Percentiles rank a stretch among this genome's conserved stretches.
Evolutionary conservation across 2,113 vertebrate species (phyloP).

Genomic region (Corythaeola cristata): DNA sequence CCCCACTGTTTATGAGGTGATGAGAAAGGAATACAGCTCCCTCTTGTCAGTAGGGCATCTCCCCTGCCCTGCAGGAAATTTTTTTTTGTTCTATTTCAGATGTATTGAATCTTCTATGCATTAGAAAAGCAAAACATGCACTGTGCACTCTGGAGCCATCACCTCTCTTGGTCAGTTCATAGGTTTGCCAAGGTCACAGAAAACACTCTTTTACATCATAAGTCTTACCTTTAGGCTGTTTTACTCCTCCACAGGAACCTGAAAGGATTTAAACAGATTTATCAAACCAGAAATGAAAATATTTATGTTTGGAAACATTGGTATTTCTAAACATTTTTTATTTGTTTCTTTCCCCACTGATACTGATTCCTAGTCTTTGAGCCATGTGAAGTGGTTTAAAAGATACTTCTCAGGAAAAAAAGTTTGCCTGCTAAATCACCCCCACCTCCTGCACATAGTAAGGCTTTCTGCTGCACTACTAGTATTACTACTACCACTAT

Average conservation of each 20-base stretch:
- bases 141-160: neutral
- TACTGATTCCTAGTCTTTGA: neutral
- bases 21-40: conserved; percentile 61
- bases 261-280: conserved; percentile 33
- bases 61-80: neutral
- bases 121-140: neutral
- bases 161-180: neutral
- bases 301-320: conserved; percentile 32
- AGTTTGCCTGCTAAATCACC: neutral
- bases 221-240: conserved; percentile 37
- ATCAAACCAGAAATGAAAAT: conserved; percentile 50
- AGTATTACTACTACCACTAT: neutral
- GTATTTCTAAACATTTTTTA: conserved; percentile 35
- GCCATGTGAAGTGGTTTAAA: conserved; percentile 24
- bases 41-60: conserved; percentile 34
- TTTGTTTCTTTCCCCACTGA: conserved; percentile 1
- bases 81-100: neutral
- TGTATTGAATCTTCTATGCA: neutral
- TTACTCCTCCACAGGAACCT: conserved; percentile 1
- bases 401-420: neutral
- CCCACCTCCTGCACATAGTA: neutral
- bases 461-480: neutral
- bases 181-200: conserved; percentile 8
- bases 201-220: neutral
- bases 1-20: conserved; percentile 59